phyloP scores from a whole-genome alignment of 2,113 vertebrate genomes.

The Chamaetylas fuelleborni region DNA sequence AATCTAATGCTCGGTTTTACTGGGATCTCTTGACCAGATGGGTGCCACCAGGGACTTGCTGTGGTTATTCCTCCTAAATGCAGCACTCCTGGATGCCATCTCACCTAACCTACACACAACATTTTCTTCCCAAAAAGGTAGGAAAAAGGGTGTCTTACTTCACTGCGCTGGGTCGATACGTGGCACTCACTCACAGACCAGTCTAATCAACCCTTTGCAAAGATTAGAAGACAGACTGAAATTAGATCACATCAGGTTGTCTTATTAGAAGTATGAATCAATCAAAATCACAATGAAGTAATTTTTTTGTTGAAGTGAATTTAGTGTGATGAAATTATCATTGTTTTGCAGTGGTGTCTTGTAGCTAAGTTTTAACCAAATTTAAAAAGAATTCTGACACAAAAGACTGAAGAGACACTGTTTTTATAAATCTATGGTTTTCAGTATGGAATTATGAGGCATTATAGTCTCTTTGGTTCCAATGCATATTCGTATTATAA shows the following conservation, averaged over 20 bases:
- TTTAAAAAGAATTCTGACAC: not conserved
- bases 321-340: not conserved
- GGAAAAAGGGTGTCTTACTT: not conserved
- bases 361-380: not conserved
- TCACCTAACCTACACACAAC: not conserved
- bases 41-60: not conserved
- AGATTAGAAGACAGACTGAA: not conserved
- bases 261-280: not conserved
- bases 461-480: not conserved
- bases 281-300: rapidly evolving
- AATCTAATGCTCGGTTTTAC: not conserved
- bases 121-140: not conserved
- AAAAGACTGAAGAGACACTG: not conserved
- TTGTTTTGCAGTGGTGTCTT: not conserved
- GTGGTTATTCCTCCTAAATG: not conserved
- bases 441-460: not conserved
- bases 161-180: rapidly evolving
- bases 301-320: not conserved
- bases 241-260: not conserved
- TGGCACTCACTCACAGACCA: not conserved
- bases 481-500: not conserved
- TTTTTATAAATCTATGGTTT: not conserved
- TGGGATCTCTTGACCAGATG: not conserved
- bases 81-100: not conserved
- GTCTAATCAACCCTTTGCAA: not conserved